Evolutionary conservation across 1,140 invertebrate species (phyloP), one percentile per base, ranked within the genome.

Genomic region (Lordiphosa clarofinis): DNA sequence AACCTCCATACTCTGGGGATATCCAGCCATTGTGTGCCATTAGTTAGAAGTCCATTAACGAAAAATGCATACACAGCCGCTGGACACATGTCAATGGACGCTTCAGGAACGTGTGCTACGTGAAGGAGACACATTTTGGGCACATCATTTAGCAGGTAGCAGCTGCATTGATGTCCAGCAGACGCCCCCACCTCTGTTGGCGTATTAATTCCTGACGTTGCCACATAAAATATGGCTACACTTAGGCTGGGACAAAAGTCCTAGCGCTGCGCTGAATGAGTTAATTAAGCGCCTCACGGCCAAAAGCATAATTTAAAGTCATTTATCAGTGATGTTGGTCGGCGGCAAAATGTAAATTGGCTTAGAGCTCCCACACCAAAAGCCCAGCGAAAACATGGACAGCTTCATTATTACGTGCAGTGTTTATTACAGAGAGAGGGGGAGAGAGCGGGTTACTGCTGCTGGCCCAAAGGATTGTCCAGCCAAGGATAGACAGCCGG

Each of bases 401-500:
- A n/a, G 46, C 28, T 67, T 58, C 66, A 76, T 58, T 56, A 59
- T 54, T 15, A 0, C 10, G 13, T 33, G 53, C 43, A 55, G 21
- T 33, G 9, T 69, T 69, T 60, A 60, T 68, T 38, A 33, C 42
- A 33, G 4, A 28, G 33, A 11, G n/a, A n/a, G 1, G n/a, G 28
- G 4, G 8, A 19, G 35, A 42, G 42, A 21, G 21, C 21, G 21
- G 21, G 21, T 53, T 67, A 81, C 57, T 59, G 43, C 53, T 60
- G 44, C 54, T 49, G 39, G 13, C 89, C 90, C 33, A 88, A 57
- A 31, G 90, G 89, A 79, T 90, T 90, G 13, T 71, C 75, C 47
- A 90, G 56, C 90, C 90, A 90, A 33, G 90, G 90, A 71, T 90
- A 90, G 11, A 84, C 86, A 13, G 48, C 46, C 0, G 90, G 90